Evolutionary conservation across 2,113 vertebrate species (phyloP), one percentile per base, ranked within the genome.

Genomic region (Ochotona curzoniae): DNA sequence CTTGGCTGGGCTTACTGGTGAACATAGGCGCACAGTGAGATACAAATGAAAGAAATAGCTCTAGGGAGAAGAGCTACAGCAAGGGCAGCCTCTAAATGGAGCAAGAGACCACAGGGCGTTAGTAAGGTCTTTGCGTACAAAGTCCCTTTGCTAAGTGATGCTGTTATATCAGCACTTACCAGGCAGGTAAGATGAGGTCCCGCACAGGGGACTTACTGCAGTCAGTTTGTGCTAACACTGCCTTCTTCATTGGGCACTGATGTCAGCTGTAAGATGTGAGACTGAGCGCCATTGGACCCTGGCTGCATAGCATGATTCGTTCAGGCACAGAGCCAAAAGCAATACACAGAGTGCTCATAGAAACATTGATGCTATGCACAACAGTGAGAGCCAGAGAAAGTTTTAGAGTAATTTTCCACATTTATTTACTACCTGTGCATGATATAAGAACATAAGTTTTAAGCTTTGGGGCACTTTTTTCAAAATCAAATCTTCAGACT

Each of bases 21-120:
- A 80, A 61, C 25, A 4, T 51, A 30, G 80, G 6, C 76, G 9
- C 8, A 28, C 10, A 64, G 15, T 64, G 64, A 81, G 82, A 30
- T 30, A 44, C 21, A 84, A 93, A 66, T 44, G 38, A 79, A 92
- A 54, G 57, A 79, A 86, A 30, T 23, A 4, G 18, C 57, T 2
- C 8, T 28, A 81, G 23, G 73, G 2, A 63, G 12, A 14, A 3
- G 8, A 57, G 5, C 5, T 0, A 20, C 3, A 44, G 18, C 0
- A 2, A 54, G 1, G 8, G 8, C 9, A n/a, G 66, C 25, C 44
- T 10, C 71, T n/a, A 70, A 85, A 35, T 60, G 20, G 35, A 75
- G 60, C 10, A 51, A 54, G 12, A 76, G 35, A 74, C 4, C 70
- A n/a, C 25, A 10, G 23, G 10, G n/a, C 3, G 28, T 60, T 69